Evolutionary conservation across 2,113 vertebrate genomes (phyloP).

Genomic region (Zapornia atra): DNA sequence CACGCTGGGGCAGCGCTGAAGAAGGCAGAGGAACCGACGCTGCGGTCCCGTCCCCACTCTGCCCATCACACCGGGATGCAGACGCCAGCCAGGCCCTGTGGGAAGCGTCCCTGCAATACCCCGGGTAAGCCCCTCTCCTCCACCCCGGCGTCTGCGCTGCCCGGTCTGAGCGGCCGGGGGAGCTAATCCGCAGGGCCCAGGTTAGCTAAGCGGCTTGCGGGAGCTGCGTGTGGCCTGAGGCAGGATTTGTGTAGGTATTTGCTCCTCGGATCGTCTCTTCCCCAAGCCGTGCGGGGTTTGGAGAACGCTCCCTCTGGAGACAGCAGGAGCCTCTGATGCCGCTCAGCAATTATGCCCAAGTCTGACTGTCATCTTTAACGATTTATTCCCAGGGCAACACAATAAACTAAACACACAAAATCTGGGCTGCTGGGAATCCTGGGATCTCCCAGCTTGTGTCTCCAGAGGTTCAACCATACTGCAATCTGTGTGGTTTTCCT

Average conservation of each 20-base stretch:
- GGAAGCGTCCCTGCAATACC: neutral
- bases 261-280: conserved; percentile 3
- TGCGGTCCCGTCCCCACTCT: fast-evolving
- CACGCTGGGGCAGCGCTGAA: neutral
- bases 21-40: fast-evolving
- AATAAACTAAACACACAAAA: conserved; percentile 69
- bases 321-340: neutral
- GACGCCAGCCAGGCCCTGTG: fast-evolving
- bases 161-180: neutral
- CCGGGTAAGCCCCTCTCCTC: neutral
- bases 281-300: conserved; percentile 16
- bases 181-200: neutral
- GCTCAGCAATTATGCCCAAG: conserved; percentile 23
- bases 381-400: conserved; percentile 63
- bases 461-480: neutral
- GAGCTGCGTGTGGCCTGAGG: conserved; percentile 44
- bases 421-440: conserved; percentile 43
- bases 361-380: conserved; percentile 36
- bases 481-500: neutral
- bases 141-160: fast-evolving
- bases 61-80: neutral
- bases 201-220: neutral
- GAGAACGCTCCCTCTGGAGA: conserved; percentile 49
- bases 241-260: conserved; percentile 28
- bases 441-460: conserved; percentile 27